phyloP scores from a whole-genome alignment of 2,888 invertebrate genomes.

The Baronia brevicornis region DNA sequence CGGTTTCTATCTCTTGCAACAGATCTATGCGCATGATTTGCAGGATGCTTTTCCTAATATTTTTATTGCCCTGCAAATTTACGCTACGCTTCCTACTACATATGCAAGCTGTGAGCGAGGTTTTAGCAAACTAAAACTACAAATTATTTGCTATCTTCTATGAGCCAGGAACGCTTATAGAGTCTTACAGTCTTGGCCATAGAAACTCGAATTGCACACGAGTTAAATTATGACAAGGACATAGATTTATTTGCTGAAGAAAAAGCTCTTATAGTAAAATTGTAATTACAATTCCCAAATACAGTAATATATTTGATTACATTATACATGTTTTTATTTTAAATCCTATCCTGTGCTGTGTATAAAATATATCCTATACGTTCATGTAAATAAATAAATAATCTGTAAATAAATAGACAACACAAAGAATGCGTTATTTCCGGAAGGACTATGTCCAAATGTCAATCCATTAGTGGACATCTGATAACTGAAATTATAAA shows the following conservation, averaged over 20 bases:
- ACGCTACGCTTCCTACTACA: conserved; percentile 21
- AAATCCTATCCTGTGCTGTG: conserved; percentile 9
- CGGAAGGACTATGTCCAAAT: conserved; percentile 13
- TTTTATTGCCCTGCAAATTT: conserved; percentile 20
- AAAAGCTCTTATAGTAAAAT: conserved; percentile 20
- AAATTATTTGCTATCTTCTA: conserved; percentile 20
- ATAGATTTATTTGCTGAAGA: conserved; percentile 19
- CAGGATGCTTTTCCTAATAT: conserved; percentile 18
- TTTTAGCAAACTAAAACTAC: conserved; percentile 23
- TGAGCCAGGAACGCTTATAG: conserved; percentile 22
- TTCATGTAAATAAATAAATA: conserved; percentile 9
- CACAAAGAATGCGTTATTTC: conserved; percentile 9
- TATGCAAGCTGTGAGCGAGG: conserved; percentile 24
- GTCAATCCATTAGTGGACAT: conserved; percentile 12
- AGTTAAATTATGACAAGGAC: conserved; percentile 20
- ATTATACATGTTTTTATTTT: conserved; percentile 8
- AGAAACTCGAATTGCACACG: conserved; percentile 22
- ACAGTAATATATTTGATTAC: neutral
- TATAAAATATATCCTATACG: conserved; percentile 9
- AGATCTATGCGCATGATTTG: conserved; percentile 20
- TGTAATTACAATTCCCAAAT: conserved; percentile 18
- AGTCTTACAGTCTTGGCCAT: conserved; percentile 22
- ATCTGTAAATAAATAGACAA: conserved; percentile 11
- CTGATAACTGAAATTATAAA: conserved; percentile 9
- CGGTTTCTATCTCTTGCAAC: conserved; percentile 17